These are phyloP conservation scores for Drosophila leontia DNA, from an alignment of 1,140 invertebrate genomes.

Conservation along the genomic window DNA sequence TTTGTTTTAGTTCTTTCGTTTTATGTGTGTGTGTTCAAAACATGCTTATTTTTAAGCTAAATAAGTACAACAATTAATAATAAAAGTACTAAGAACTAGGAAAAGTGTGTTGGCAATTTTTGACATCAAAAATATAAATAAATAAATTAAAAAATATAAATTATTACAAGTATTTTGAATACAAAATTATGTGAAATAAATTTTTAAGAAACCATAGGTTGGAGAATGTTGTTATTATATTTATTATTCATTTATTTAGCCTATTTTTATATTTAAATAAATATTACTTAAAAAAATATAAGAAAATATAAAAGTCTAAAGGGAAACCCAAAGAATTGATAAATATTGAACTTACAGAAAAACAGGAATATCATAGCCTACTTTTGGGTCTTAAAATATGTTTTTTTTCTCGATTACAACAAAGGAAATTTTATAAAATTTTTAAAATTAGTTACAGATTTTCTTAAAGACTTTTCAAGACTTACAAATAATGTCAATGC, in stretches of 20 bases:
- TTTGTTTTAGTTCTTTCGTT: conserved; percentile 2
- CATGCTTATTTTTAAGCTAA: conserved; percentile 2
- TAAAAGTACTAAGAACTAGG: background rate
- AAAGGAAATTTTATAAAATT: background rate
- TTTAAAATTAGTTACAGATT: background rate
- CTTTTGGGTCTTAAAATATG: background rate
- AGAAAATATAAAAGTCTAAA: background rate
- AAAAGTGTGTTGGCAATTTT: background rate
- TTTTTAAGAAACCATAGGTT: background rate
- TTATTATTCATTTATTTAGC: no score
- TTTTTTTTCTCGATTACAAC: background rate
- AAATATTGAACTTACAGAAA: background rate
- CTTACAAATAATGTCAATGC: background rate
- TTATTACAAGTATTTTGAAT: background rate
- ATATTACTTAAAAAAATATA: no score
- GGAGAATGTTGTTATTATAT: no score
- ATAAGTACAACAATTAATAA: background rate
- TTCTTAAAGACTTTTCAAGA: background rate
- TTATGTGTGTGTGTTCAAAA: conserved; percentile 4
- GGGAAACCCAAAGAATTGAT: background rate
- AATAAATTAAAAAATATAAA: background rate
- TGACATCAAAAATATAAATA: background rate
- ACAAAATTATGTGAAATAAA: background rate
- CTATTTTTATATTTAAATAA: background rate
- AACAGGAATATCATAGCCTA: background rate